phyloP scores from a whole-genome alignment of 2,888 invertebrate species.

The Andrena minutula region DNA sequence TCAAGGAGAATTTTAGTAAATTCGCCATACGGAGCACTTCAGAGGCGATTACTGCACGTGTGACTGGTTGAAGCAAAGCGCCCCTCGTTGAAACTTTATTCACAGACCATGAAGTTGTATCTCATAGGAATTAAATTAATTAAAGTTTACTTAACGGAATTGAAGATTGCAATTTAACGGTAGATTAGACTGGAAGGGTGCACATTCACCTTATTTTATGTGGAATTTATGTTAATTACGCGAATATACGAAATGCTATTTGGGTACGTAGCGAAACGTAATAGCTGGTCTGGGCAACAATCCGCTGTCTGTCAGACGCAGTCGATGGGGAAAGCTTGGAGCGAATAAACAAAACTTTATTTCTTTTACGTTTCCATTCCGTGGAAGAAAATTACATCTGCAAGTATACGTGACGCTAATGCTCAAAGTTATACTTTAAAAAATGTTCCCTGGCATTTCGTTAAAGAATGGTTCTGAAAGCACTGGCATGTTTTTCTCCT shows the following conservation, averaged over 20 bases:
- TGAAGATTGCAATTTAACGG: conserved; percentile 14
- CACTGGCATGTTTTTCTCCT: not conserved
- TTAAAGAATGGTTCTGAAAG: not conserved
- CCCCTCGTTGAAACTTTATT: conserved; percentile 19
- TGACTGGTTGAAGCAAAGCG: conserved; percentile 28
- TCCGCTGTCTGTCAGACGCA: not conserved
- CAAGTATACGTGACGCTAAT: conserved; percentile 26
- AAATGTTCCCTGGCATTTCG: not conserved
- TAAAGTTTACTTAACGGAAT: conserved; percentile 22
- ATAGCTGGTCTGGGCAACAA: not conserved
- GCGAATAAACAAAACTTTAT: conserved; percentile 17
- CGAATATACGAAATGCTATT: not conserved
- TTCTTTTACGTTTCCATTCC: conserved; percentile 12
- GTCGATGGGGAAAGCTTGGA: not conserved
- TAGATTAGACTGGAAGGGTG: not conserved
- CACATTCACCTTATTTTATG: not conserved
- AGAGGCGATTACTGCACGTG: conserved; percentile 25
- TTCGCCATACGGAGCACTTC: conserved; percentile 33
- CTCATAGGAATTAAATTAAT: conserved; percentile 33
- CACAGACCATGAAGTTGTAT: conserved; percentile 25
- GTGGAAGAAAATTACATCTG: conserved; percentile 20
- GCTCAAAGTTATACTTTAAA: conserved; percentile 3
- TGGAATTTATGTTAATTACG: not conserved
- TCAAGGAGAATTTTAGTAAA: conserved; percentile 26
- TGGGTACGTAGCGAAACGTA: not conserved